A percentile compares a stretch with the other conserved stretches of the same genome.
These are phyloP conservation scores for Lacerta bilineata DNA, from an alignment of 2,797 vertebrate species.

Conservation along the genomic window DNA sequence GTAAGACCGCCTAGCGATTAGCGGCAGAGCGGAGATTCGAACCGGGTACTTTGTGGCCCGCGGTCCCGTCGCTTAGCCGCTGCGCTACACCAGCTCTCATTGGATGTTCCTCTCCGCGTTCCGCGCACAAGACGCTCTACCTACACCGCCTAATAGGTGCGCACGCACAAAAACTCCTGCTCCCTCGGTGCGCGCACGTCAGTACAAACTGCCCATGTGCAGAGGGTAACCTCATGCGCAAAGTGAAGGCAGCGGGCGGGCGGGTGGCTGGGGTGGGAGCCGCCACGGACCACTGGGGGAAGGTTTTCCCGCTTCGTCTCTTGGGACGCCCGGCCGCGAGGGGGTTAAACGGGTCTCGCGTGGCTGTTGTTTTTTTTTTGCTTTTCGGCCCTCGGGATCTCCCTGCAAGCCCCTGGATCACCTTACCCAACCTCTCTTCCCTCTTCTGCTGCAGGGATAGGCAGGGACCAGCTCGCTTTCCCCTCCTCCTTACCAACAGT, in stretches of 20 bases:
- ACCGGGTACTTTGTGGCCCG: no score
- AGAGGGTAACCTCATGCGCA: neutral
- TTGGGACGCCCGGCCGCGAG: neutral
- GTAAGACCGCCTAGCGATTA: no score
- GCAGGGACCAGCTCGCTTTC: conserved; percentile 44
- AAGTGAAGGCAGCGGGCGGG: no score
- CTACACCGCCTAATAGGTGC: neutral
- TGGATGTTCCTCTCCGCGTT: neutral
- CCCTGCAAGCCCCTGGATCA: conserved; percentile 21
- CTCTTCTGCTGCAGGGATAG: conserved; percentile 15
- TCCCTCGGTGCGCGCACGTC: neutral
- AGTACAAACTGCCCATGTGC: neutral
- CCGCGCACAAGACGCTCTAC: neutral
- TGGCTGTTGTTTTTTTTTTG: neutral
- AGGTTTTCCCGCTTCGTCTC: neutral
- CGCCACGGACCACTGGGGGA: no score
- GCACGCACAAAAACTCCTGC: neutral
- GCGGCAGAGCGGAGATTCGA: neutral
- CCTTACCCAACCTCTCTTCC: conserved; percentile 34
- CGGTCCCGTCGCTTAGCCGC: neutral
- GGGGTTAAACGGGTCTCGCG: neutral
- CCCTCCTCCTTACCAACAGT: conserved; percentile 65
- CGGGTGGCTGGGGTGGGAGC: no score
- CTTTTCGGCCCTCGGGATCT: neutral
- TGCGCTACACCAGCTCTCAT: neutral